A percentile compares a stretch with the other conserved stretches of the same genome.
These are phyloP conservation scores for Fragum sueziense DNA, from an alignment of 2,888 invertebrate species.

Conservation along the genomic window DNA sequence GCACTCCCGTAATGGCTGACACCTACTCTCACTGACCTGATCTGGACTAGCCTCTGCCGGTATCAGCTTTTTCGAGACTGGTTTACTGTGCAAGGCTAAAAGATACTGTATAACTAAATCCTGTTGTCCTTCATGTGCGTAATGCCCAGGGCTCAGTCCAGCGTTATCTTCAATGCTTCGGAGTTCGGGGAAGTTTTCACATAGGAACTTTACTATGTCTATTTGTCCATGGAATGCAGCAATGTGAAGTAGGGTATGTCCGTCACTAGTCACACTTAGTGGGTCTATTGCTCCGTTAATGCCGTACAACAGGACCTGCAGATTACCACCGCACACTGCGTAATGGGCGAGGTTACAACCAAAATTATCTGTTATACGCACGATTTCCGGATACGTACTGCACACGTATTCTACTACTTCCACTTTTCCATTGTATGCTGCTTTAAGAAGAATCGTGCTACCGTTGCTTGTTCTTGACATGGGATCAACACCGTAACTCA, in stretches of 20 bases:
- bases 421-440: constrained; percentile 45
- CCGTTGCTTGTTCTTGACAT: constrained; percentile 41
- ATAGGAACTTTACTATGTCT: constrained; percentile 35
- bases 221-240: constrained; percentile 57
- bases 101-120: constrained; percentile 32
- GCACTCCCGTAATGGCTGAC: constrained; percentile 2
- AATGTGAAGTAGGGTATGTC: constrained; percentile 52
- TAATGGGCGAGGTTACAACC: constrained; percentile 53
- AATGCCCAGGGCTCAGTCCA: constrained; percentile 35
- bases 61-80: not conserved
- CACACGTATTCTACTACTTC: constrained; percentile 42
- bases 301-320: constrained; percentile 33
- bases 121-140: constrained; percentile 45
- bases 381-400: constrained; percentile 27
- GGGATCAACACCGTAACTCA: constrained; percentile 41
- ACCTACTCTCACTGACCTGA: not conserved
- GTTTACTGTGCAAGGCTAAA: not conserved
- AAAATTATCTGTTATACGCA: constrained; percentile 38
- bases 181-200: constrained; percentile 47
- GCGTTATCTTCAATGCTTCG: constrained; percentile 21
- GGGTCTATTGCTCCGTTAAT: constrained; percentile 28
- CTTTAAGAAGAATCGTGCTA: constrained; percentile 47
- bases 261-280: constrained; percentile 43
- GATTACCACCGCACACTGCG: constrained; percentile 45
- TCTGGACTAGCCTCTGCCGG: not conserved